Evolutionary conservation across 1,140 invertebrate genomes (phyloP).

Genomic region (Anadara kagoshimensis): DNA sequence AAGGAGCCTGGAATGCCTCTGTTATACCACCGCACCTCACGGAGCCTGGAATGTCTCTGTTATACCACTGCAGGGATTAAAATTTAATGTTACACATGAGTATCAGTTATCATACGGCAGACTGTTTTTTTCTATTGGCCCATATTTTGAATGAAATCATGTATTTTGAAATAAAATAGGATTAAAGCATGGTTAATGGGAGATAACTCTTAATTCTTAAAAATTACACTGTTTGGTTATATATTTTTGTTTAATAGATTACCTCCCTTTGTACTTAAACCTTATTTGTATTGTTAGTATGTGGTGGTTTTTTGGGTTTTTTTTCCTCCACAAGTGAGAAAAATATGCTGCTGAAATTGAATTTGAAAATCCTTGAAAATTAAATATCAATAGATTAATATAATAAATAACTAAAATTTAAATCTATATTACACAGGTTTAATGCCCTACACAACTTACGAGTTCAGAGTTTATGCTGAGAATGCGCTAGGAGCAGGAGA

Average conservation of each 20-base stretch:
- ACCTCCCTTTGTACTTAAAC: background rate
- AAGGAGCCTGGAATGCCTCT: conserved; percentile 3
- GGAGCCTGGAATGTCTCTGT: conserved; percentile 20
- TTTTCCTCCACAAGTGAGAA: background rate
- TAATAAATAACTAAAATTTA: background rate
- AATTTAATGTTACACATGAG: conserved; percentile 53
- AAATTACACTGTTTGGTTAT: no score
- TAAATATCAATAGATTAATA: no score
- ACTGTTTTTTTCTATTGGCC: conserved; percentile 5
- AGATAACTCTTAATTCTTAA: background rate
- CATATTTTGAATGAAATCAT: background rate
- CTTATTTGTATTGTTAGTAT: background rate
- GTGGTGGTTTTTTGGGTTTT: background rate
- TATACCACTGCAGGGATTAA: conserved; percentile 19
- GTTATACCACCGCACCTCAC: conserved; percentile 20
- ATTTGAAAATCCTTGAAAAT: no score
- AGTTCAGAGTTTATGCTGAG: conserved; percentile 37
- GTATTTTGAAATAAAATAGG: no score
- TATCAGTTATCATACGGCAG: no score
- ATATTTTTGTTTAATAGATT: no score
- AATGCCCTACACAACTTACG: conserved; percentile 36
- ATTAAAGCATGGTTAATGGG: background rate
- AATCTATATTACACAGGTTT: conserved; percentile 25
- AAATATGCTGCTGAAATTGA: no score
- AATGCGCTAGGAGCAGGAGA: conserved; percentile 37